Evolutionary conservation across 2,113 vertebrate species (phyloP).

Genomic region (Mesitornis unicolor): DNA sequence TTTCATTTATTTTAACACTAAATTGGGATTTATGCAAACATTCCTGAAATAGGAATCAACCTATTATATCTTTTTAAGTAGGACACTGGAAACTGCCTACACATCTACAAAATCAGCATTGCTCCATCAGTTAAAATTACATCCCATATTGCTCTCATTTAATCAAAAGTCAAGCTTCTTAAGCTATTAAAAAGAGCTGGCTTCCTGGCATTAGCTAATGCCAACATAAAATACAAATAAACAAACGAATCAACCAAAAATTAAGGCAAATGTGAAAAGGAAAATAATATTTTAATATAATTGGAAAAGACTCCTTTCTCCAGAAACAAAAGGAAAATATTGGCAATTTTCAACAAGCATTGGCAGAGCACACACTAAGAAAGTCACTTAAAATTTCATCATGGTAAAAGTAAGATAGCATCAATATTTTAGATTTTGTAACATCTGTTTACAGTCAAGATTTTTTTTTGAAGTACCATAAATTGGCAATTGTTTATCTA

Average conservation of each 20-base stretch:
- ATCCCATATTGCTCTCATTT: background rate
- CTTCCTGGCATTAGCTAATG: background rate
- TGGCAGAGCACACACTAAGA: background rate
- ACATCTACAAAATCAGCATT: background rate
- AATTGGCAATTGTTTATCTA: constrained; percentile 59
- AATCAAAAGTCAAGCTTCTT: background rate
- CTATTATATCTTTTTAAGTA: background rate
- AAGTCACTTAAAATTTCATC: background rate
- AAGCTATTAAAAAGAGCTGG: background rate
- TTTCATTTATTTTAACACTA: background rate
- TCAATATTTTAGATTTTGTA: constrained; percentile 14
- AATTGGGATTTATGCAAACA: background rate
- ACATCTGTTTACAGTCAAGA: constrained; percentile 48
- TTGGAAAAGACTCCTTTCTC: background rate
- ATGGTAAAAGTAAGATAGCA: constrained; percentile 1
- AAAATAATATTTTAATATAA: background rate
- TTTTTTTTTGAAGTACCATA: constrained; percentile 39
- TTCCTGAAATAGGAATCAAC: background rate
- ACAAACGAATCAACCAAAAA: background rate
- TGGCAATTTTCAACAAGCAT: background rate
- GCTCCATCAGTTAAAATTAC: background rate
- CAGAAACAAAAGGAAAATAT: background rate
- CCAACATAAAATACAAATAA: background rate
- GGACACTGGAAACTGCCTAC: background rate
- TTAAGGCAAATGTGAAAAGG: background rate